Evolutionary conservation across 2,888 invertebrate genomes (phyloP), one percentile per base, ranked within the genome.

Genomic region (Eristalis pertinax): DNA sequence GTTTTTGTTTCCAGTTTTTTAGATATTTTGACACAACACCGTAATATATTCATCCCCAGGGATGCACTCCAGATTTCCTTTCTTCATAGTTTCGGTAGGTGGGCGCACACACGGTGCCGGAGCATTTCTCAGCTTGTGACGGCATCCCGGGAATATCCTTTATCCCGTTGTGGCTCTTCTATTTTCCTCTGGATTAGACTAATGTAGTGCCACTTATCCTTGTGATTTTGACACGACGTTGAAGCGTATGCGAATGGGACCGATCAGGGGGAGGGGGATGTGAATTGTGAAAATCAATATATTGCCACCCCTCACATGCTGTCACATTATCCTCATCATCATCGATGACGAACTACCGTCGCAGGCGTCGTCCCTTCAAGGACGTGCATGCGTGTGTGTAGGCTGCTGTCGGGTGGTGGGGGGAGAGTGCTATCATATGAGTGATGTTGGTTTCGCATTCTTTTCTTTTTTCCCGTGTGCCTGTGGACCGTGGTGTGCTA

Each of bases 121-220:
- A n/a, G n/a, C n/a, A n/a, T n/a, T n/a, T n/a, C n/a, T n/a, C n/a
- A 15, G 19, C 50, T 24, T 13, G 8, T 60, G 41, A 65, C 38
- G 29, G 43, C 70, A 82, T 70, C 65, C 38, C 26, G 43, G 38
- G 72, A 26, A 80, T 87, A 87, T 87, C 73, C 80, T 80, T 76
- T 87, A 79, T 83, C 24, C 78, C 69, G 41, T 62, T 24, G 78
- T 83, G 83, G 70, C 68, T 83, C 72, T 83, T 83, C 56, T 62
- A 74, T 83, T 80, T 79, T 73, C 63, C 58, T 72, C n/a, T 80
- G 62, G 87, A 87, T 87, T 87, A 87, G 87, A 80, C 87, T 84
- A 87, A 87, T 87, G 87, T 87, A 87, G 87, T 84, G 79, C 79
- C 87, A 87, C 87, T 87, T 87, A 84, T 84, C 68, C 75, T 76